Evolutionary conservation across 1,140 invertebrate species (phyloP).

Genomic region (Drosophila pruinosa): DNA sequence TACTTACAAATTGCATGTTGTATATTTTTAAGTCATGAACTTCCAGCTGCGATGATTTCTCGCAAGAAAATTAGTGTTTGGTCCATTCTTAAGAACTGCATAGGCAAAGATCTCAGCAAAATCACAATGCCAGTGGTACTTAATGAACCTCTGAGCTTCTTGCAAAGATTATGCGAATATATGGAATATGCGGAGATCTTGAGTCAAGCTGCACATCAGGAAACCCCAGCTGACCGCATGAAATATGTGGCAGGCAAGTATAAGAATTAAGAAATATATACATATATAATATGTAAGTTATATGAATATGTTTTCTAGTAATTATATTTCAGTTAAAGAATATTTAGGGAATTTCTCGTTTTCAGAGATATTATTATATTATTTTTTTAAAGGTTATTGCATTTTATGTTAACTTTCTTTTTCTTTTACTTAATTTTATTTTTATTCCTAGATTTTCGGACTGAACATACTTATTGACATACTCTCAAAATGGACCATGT

Average conservation of each 20-base stretch:
- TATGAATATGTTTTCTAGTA: no score
- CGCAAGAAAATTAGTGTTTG: constrained; percentile 96
- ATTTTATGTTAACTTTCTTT: background rate
- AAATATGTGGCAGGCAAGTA: constrained; percentile 86
- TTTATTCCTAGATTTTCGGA: background rate
- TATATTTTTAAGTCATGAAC: constrained; percentile 85
- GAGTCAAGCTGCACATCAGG: constrained; percentile 88
- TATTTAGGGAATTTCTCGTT: no score
- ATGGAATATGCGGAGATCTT: constrained; percentile 97
- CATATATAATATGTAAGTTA: no score
- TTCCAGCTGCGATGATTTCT: constrained; percentile 94
- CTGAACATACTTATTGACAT: background rate
- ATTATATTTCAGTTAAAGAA: no score
- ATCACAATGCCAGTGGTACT: constrained; percentile 99
- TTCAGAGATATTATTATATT: background rate
- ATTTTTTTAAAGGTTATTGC: constrained; percentile 13
- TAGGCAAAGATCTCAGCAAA: constrained; percentile 98
- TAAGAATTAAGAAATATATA: no score
- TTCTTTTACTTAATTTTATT: background rate
- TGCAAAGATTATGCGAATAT: constrained; percentile 97
- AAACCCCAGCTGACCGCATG: constrained; percentile 91
- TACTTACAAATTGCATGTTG: no score
- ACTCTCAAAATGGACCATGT: background rate
- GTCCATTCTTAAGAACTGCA: constrained; percentile 96
- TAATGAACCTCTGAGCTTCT: constrained; percentile 97